Evolutionary conservation across 2,888 invertebrate genomes (phyloP).

Genomic region (Odontocolon sp.): DNA sequence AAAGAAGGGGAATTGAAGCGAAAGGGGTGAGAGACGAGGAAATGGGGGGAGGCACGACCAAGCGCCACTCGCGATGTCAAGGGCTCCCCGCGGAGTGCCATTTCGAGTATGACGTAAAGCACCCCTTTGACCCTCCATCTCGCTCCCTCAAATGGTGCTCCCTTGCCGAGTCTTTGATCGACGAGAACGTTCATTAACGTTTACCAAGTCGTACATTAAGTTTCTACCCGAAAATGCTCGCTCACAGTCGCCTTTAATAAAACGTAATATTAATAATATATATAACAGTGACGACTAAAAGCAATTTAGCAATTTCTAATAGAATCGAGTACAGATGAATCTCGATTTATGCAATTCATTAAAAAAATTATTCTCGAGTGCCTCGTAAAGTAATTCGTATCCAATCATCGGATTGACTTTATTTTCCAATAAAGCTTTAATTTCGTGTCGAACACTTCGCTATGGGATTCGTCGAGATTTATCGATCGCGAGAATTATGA

Average conservation of each 20-base stretch:
- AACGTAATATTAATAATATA: conserved; percentile 8
- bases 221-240: conserved; percentile 29
- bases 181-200: conserved; percentile 59
- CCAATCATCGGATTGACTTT: conserved; percentile 3
- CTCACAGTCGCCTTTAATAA: conserved; percentile 35
- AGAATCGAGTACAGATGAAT: conserved; percentile 3
- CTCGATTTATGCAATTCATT: no score
- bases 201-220: conserved; percentile 31
- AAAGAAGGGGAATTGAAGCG: conserved; percentile 6
- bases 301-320: not conserved
- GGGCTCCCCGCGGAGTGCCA: conserved; percentile 55
- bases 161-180: conserved; percentile 49
- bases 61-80: conserved; percentile 61
- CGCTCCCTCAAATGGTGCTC: conserved; percentile 7
- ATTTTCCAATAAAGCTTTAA: conserved; percentile 19
- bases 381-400: conserved; percentile 5
- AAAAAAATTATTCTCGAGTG: not conserved
- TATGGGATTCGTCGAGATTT: conserved; percentile 25
- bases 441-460: conserved; percentile 11
- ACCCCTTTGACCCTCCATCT: conserved; percentile 47
- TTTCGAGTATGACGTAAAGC: conserved; percentile 61
- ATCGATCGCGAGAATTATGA: conserved; percentile 42
- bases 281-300: not conserved
- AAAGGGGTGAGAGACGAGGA: not conserved
- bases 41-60: conserved; percentile 36